Evolutionary conservation across 2,797 vertebrate genomes (phyloP).

Genomic region (Arnoldichthys spilopterus): DNA sequence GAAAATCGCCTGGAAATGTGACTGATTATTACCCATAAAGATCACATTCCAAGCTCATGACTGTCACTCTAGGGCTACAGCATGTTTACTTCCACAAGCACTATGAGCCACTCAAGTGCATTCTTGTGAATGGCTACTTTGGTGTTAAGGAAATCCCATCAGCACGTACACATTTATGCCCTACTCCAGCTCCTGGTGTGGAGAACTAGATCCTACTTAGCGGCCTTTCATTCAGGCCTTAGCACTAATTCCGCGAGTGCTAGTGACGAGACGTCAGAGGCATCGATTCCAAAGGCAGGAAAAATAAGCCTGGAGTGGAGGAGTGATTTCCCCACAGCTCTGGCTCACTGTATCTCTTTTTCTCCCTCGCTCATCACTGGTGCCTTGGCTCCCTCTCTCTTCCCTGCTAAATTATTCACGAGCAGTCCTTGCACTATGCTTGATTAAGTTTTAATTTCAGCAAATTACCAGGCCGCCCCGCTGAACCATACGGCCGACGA

Average conservation of each 20-base stretch:
- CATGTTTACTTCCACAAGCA: conserved; percentile 5
- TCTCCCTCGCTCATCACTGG: conserved; percentile 37
- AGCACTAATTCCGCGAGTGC: conserved; percentile 27
- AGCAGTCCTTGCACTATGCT: conserved; percentile 82
- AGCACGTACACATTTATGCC: background rate
- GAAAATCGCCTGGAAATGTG: conserved; percentile 67
- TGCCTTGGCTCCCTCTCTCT: conserved; percentile 34
- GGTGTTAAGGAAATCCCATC: conserved; percentile 2
- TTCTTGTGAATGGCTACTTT: background rate
- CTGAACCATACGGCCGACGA: conserved; percentile 77
- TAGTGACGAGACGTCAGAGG: conserved; percentile 39
- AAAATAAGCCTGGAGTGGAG: conserved; percentile 31
- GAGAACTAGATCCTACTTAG: conserved; percentile 14
- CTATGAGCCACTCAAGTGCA: background rate
- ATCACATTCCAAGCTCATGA: conserved; percentile 1
- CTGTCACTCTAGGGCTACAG: background rate
- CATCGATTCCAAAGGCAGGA: conserved; percentile 39
- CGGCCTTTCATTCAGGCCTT: conserved; percentile 31
- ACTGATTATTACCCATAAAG: conserved; percentile 8
- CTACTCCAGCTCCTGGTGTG: background rate
- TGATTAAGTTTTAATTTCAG: conserved; percentile 96
- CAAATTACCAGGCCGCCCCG: conserved; percentile 83
- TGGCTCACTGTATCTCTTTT: conserved; percentile 28
- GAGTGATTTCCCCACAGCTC: conserved; percentile 27
- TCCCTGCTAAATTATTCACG: conserved; percentile 87